Conservation (phyloP, 1,140 invertebrate genomes). For the Leptinotarsa lineolata region DNA sequence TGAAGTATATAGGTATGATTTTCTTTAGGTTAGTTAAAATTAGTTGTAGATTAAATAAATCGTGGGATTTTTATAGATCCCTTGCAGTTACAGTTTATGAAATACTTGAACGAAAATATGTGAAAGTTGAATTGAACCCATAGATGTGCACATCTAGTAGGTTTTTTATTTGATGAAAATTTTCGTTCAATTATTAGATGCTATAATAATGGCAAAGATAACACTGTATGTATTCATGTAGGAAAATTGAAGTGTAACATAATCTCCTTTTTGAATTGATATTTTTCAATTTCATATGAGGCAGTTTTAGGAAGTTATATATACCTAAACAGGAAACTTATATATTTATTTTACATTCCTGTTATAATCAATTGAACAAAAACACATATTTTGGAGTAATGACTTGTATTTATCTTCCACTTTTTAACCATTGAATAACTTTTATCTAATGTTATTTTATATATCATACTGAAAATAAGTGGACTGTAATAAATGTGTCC, state of each 20-base stretch:
- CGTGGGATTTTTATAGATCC: background rate
- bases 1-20: background rate
- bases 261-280: conserved; percentile 27
- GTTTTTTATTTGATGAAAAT: background rate
- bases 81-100: background rate
- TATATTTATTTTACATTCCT: conserved; percentile 33
- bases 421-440: conserved; percentile 39
- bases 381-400: conserved; percentile 34
- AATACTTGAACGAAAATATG: background rate
- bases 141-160: no score
- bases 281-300: conserved; percentile 29
- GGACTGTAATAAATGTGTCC: conserved; percentile 23
- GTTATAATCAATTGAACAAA: conserved; percentile 39
- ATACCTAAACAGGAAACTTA: conserved; percentile 30
- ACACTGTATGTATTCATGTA: background rate
- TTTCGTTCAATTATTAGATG: background rate
- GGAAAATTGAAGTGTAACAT: conserved; percentile 8
- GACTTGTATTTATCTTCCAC: conserved; percentile 39
- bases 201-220: background rate
- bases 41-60: background rate
- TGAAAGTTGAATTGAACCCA: background rate
- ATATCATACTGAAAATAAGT: conserved; percentile 41
- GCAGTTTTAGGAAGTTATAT: conserved; percentile 29
- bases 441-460: conserved; percentile 42
- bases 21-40: background rate